Conservation (phyloP, 30 jellyfish, hydroid and myxozoan genomes). For the Catostylus mosaicus region DNA sequence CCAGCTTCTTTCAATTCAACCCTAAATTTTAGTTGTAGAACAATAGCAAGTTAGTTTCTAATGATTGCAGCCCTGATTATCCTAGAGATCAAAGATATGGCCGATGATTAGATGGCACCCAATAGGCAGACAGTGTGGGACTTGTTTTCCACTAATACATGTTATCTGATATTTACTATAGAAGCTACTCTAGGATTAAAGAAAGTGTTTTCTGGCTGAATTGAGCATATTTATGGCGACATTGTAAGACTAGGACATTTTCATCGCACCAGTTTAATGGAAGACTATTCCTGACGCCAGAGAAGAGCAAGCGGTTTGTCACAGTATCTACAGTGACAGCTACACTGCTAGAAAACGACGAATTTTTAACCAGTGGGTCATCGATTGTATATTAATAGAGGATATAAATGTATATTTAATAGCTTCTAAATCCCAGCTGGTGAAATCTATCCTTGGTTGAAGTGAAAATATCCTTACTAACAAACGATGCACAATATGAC, state of each 20-base stretch:
- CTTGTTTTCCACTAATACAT: background rate
- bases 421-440: background rate
- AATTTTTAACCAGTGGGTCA: background rate
- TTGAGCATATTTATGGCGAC: background rate
- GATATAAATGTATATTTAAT: background rate
- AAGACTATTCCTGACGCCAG: conserved; percentile 13
- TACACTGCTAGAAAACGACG: background rate
- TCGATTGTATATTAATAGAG: background rate
- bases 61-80: background rate
- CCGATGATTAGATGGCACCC: background rate
- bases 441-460: background rate
- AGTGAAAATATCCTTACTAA: background rate
- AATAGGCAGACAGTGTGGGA: too few relatives aligned
- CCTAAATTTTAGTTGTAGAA: too few relatives aligned
- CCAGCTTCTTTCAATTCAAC: too few relatives aligned
- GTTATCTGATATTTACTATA: background rate
- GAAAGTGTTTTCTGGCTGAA: too few relatives aligned
- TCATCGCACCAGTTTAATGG: too few relatives aligned
- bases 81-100: background rate
- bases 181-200: background rate
- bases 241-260: background rate
- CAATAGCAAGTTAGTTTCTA: background rate
- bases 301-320: conserved; percentile 1
- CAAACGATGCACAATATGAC: background rate
- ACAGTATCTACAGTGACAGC: background rate